Base-by-base conservation (phyloP, 92 coral and sea anemone species). In the Phenganax marumi region DNA sequence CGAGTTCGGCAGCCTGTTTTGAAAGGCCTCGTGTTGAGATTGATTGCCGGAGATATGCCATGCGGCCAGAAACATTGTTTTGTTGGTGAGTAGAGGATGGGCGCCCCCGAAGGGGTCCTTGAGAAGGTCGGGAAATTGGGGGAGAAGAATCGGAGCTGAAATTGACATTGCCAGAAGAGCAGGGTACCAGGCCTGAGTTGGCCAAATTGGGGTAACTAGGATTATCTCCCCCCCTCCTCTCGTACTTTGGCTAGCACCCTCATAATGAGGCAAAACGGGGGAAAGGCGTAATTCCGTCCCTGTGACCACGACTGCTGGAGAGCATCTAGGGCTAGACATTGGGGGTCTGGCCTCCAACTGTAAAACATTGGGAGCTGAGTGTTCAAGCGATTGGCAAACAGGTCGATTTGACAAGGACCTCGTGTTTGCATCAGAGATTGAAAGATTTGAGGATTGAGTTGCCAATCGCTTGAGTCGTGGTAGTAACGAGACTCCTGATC, bases 311-410 rank as follows among this genome's bases (percentile, higher is more conserved):
- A 47, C 81, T 52, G 65, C 57, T 52, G 65, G 8, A 75, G 63
- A 12, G 80, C 69, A 75, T 75, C 80, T 19, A 65, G 6, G 68
- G 62, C 63, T 4, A 75, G 2, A 6, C 65, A 25, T 9, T 82
- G 62, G 76, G 87, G 90, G 64, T 82, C 87, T 39, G 90, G 90
- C 25, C 68, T 83, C 87, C 81, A 78, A 39, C 88, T 87, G 68
- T 83, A 81, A 84, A 87, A 87, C 22, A 81, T 50, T 26, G 79
- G 69, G 5, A 81, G 81, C 66, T 85, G 84, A 10, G 51, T 60
- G 75, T 86, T 85, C 47, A 85, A 82, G 24, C 88, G 76, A 77
- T 79, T 65, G 64, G 90, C 88, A 55, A 87, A 87, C 13, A 87
- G 69, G 68, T 89, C 90, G 9, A 26, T 75, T 26, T 80, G 81